Conservation (phyloP, 2,888 invertebrate genomes). For the Eupithecia dodoneata region DNA sequence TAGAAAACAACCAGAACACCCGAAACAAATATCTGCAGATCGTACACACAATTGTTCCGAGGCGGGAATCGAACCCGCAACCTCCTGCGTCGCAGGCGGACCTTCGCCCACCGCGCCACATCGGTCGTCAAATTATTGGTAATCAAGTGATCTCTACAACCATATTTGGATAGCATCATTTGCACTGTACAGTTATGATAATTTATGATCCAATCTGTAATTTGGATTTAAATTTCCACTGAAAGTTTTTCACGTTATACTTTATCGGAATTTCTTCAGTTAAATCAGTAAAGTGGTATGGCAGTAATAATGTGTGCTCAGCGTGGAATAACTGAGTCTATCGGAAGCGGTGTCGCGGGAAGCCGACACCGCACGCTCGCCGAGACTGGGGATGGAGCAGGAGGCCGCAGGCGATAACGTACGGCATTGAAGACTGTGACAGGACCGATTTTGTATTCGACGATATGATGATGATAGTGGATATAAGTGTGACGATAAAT, state of each 20-base stretch:
- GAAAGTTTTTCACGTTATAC: background rate
- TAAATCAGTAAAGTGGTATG: constrained; percentile 18
- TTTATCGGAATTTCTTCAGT: constrained; percentile 1
- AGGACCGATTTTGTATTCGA: too few relatives aligned
- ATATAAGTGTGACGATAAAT: too few relatives aligned
- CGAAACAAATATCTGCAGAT: too few relatives aligned
- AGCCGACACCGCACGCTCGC: constrained; percentile 72
- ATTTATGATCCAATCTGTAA: background rate
- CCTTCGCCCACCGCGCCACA: too few relatives aligned
- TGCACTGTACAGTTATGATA: background rate
- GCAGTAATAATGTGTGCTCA: constrained; percentile 22
- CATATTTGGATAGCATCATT: too few relatives aligned
- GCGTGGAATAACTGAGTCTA: constrained; percentile 41
- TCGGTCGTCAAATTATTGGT: too few relatives aligned
- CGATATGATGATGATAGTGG: too few relatives aligned
- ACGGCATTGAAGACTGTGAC: background rate
- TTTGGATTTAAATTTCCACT: background rate
- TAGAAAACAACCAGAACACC: too few relatives aligned
- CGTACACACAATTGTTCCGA: too few relatives aligned
- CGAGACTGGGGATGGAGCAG: constrained; percentile 52
- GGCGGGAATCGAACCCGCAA: too few relatives aligned
- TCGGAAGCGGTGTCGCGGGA: constrained; percentile 79
- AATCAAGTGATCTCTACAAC: background rate
- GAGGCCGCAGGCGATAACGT: constrained; percentile 43
- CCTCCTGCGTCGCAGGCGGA: too few relatives aligned